A percentile compares a stretch with the other conserved stretches of the same genome.
These are phyloP conservation scores for Saturnia japonica DNA, from an alignment of 2,888 invertebrate species.

Conservation along the genomic window DNA sequence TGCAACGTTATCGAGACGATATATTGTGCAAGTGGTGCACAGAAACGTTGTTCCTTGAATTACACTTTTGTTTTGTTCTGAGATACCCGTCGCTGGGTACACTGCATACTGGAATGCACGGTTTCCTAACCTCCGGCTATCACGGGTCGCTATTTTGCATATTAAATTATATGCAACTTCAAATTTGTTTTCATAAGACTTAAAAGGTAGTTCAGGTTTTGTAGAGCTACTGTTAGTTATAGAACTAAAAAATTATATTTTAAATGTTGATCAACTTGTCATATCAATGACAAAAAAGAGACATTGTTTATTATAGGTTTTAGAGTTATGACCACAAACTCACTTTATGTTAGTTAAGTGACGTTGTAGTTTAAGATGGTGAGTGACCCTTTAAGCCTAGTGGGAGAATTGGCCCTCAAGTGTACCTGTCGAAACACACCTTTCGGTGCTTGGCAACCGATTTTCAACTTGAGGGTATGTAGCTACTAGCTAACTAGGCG, in stretches of 20 bases:
- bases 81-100: constrained; percentile 22
- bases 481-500: too few relatives aligned
- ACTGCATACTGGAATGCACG: constrained; percentile 16
- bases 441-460: too few relatives aligned
- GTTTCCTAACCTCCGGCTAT: constrained; percentile 10
- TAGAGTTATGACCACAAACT: too few relatives aligned
- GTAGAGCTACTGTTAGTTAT: background rate
- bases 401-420: too few relatives aligned
- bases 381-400: too few relatives aligned
- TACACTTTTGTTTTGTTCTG: constrained; percentile 41
- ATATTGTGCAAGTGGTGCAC: constrained; percentile 31
- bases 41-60: constrained; percentile 35
- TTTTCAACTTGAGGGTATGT: too few relatives aligned
- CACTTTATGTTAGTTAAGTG: too few relatives aligned
- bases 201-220: background rate
- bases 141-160: constrained; percentile 14
- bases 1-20: constrained; percentile 37
- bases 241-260: background rate
- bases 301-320: too few relatives aligned
- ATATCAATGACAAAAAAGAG: background rate
- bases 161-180: background rate
- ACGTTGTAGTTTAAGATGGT: too few relatives aligned
- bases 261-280: background rate
- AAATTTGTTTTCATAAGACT: background rate
- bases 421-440: too few relatives aligned